A percentile compares a stretch with the other conserved stretches of the same genome.
phyloP scores from a whole-genome alignment of 2,888 invertebrate species.

The Diarsia rubi region DNA sequence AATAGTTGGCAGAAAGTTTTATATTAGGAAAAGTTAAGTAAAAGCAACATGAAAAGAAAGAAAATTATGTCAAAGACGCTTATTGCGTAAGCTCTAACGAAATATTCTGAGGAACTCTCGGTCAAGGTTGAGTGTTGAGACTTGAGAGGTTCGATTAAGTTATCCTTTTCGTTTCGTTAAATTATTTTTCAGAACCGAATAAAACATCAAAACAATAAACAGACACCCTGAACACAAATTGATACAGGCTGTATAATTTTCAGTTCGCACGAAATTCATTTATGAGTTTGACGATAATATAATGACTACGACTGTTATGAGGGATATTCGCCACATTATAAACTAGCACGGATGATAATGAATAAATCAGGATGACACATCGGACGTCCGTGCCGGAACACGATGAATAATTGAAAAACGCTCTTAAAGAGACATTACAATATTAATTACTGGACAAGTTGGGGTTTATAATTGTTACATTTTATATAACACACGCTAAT shows the following conservation, averaged over 20 bases:
- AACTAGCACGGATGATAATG: conserved; percentile 52
- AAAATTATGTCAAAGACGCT: conserved; percentile 34
- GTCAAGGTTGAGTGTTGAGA: conserved; percentile 25
- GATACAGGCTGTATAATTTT: neutral
- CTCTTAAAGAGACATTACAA: conserved; percentile 41
- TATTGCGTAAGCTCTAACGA: conserved; percentile 25
- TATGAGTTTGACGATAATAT: conserved; percentile 18
- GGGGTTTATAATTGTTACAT: neutral
- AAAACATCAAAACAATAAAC: conserved; percentile 12
- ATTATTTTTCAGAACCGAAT: conserved; percentile 1
- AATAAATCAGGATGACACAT: conserved; percentile 49
- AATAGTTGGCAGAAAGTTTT: neutral
- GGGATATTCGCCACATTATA: conserved; percentile 38
- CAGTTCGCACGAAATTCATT: neutral
- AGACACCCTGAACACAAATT: neutral
- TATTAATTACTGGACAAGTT: conserved; percentile 19
- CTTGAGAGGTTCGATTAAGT: conserved; percentile 17
- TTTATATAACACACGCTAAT: neutral
- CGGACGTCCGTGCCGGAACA: conserved; percentile 58
- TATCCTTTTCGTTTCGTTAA: conserved; percentile 11
- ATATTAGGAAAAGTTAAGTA: conserved; percentile 7
- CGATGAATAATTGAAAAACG: conserved; percentile 43
- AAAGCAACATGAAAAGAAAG: conserved; percentile 24
- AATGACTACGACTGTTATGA: neutral
- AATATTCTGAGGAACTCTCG: conserved; percentile 16